Evolutionary conservation across 2,113 vertebrate genomes (phyloP).

Genomic region (Nothoprocta pentlandii): DNA sequence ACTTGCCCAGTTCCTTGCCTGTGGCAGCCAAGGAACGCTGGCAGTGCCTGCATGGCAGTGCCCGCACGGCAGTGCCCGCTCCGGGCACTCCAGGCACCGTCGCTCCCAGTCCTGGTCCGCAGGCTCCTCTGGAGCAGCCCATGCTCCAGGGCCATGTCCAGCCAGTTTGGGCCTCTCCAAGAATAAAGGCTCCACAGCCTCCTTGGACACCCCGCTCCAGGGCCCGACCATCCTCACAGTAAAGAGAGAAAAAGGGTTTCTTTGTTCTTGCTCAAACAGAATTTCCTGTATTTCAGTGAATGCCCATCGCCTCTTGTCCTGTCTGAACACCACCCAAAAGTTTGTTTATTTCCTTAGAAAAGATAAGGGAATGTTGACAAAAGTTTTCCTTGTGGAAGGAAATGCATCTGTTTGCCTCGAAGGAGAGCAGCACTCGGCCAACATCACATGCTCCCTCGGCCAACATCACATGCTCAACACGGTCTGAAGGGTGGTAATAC

Average conservation of each 20-base stretch:
- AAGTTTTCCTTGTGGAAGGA: not conserved
- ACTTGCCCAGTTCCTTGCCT: too few relatives aligned
- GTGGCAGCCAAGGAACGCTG: too few relatives aligned
- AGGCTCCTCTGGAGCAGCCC: too few relatives aligned
- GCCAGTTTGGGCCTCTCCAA: accelerated
- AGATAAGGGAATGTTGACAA: not conserved
- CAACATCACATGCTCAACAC: not conserved
- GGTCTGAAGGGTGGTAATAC: too few relatives aligned
- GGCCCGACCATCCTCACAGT: not conserved
- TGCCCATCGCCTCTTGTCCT: not conserved
- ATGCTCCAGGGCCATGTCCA: accelerated
- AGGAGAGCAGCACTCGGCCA: not conserved
- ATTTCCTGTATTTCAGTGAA: accelerated
- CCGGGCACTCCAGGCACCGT: too few relatives aligned
- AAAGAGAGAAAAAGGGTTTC: too few relatives aligned
- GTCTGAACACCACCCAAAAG: not conserved
- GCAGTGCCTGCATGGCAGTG: too few relatives aligned
- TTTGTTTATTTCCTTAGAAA: not conserved
- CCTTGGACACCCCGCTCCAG: not conserved
- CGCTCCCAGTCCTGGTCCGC: not conserved
- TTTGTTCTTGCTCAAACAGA: too few relatives aligned
- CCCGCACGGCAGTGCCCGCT: too few relatives aligned
- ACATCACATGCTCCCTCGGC: not conserved
- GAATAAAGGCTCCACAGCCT: not conserved
- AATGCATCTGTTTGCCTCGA: not conserved